These are phyloP conservation scores for Parnassius smintheus DNA, from an alignment of 2,888 invertebrate species.

Conservation along the genomic window DNA sequence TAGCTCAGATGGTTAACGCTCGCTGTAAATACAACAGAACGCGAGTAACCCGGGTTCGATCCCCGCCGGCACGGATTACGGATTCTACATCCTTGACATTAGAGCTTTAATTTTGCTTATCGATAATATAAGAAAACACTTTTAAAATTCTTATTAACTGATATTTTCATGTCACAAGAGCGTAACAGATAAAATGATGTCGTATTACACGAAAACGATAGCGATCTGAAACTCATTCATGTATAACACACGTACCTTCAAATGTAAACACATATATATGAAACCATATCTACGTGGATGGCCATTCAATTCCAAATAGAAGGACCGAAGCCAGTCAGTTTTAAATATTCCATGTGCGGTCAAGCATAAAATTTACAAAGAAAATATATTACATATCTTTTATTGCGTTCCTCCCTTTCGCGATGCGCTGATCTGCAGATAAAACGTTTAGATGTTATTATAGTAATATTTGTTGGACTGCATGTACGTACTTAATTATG, in stretches of 20 bases:
- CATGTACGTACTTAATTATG: conserved; percentile 31
- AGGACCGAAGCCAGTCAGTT: conserved; percentile 61
- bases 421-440: conserved; percentile 40
- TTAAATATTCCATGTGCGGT: conserved; percentile 79
- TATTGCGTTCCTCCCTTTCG: conserved; percentile 69
- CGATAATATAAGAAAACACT: conserved; percentile 9
- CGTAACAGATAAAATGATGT: conserved; percentile 22
- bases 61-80: no score
- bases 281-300: conserved; percentile 61
- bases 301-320: conserved; percentile 61
- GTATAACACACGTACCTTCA: conserved; percentile 38
- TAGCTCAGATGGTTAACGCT: no score
- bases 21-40: no score
- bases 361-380: conserved; percentile 78
- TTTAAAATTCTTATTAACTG: conserved; percentile 4
- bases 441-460: conserved; percentile 58
- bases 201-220: conserved; percentile 24
- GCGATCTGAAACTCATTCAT: conserved; percentile 25
- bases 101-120: neutral
- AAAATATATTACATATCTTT: conserved; percentile 76
- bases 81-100: no score
- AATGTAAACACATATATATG: conserved; percentile 50
- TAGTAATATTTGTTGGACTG: conserved; percentile 44
- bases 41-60: no score
- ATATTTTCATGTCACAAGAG: conserved; percentile 18